Conservation (phyloP, 2,888 invertebrate species). For the Gymnosoma rotundatum region DNA sequence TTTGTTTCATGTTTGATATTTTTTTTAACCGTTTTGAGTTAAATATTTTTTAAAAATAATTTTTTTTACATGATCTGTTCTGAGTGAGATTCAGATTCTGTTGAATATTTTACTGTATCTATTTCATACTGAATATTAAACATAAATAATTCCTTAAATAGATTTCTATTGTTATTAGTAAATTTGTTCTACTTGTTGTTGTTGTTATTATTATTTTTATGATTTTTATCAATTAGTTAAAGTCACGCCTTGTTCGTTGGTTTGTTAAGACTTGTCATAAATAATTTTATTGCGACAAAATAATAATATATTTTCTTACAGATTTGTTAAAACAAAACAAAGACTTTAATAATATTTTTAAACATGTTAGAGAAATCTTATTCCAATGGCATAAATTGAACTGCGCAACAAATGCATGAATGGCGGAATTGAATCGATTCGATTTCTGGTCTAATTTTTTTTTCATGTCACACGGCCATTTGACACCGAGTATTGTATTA, state of each 20-base stretch:
- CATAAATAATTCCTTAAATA: conserved; percentile 51
- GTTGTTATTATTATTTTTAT: conserved; percentile 40
- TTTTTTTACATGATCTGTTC: conserved; percentile 10
- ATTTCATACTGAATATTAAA: conserved; percentile 15
- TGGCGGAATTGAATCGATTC: conserved; percentile 45
- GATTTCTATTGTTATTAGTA: conserved; percentile 50
- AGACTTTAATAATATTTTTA: conserved; percentile 17
- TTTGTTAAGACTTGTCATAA: conserved; percentile 63
- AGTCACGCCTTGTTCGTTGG: conserved; percentile 66
- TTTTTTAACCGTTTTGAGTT: conserved; percentile 18
- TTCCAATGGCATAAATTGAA: not conserved
- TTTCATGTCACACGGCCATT: conserved; percentile 59
- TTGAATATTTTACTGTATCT: conserved; percentile 7
- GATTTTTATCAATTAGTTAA: conserved; percentile 69
- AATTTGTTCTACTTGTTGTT: conserved; percentile 20
- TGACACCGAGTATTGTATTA: conserved; percentile 65
- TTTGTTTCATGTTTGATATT: not conserved
- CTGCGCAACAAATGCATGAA: conserved; percentile 3
- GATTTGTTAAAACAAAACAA: not conserved
- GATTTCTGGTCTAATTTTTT: conserved; percentile 54
- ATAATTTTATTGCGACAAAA: conserved; percentile 63
- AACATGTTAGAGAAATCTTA: not conserved
- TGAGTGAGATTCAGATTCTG: conserved; percentile 10
- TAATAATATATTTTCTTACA: conserved; percentile 9
- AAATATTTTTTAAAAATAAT: conserved; percentile 30